These are phyloP conservation scores for Bubo blakistoni DNA, from an alignment of 2,113 vertebrate genomes.

Conservation along the genomic window DNA sequence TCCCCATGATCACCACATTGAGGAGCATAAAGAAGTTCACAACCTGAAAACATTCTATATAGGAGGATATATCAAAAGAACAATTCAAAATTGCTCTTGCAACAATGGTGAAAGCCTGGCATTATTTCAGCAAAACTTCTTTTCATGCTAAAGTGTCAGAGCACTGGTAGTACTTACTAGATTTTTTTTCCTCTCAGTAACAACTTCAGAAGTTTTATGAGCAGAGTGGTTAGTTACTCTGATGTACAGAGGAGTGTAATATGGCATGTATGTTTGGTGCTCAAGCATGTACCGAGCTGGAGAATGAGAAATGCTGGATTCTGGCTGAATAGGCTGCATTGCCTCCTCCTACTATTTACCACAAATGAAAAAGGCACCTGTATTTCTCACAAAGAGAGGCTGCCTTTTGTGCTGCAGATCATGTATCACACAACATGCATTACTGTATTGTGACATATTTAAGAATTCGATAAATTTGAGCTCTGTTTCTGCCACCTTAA, in stretches of 20 bases:
- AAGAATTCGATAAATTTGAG: background rate
- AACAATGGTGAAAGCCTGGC: background rate
- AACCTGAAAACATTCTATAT: background rate
- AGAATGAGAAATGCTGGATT: background rate
- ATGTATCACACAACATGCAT: background rate
- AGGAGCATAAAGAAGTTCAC: background rate
- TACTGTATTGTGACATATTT: background rate
- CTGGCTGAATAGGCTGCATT: background rate
- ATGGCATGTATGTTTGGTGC: background rate
- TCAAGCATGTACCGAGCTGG: background rate
- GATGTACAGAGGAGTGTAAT: background rate
- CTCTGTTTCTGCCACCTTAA: background rate
- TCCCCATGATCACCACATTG: fast-evolving
- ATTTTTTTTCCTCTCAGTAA: background rate
- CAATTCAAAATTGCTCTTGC: background rate
- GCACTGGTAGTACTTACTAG: background rate
- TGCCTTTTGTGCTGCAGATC: background rate
- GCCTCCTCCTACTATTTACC: background rate
- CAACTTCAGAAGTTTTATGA: background rate
- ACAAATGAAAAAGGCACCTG: background rate
- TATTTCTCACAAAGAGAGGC: background rate
- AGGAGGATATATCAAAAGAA: background rate
- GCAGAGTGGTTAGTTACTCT: background rate
- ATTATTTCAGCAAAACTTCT: background rate
- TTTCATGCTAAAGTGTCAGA: background rate